Evolutionary conservation across 37 sponge, comb jelly and placozoan species (phyloP).

Genomic region (Amphimedon queenslandica): DNA sequence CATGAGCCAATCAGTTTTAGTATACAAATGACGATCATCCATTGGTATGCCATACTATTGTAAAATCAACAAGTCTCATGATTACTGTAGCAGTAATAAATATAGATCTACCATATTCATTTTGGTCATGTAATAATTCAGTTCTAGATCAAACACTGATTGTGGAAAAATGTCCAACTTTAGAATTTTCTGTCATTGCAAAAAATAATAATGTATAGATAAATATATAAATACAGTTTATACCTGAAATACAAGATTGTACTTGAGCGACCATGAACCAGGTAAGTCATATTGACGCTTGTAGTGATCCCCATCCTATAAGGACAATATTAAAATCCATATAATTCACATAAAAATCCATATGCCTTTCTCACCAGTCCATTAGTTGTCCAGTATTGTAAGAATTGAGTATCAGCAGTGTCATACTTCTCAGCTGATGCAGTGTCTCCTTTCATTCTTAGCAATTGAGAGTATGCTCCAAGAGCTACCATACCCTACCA

Average conservation of each 20-base stretch:
- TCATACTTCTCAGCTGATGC: constrained; percentile 31
- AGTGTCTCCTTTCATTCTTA: constrained; percentile 7
- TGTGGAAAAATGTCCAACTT: constrained; percentile 42
- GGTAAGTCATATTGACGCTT: constrained; percentile 51
- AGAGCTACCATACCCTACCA: constrained; percentile 50
- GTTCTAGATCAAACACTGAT: constrained; percentile 30
- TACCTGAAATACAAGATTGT: constrained; percentile 67
- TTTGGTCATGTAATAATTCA: constrained; percentile 37
- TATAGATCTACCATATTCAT: constrained; percentile 26
- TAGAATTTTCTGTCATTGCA: constrained; percentile 23
- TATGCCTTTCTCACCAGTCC: too few relatives aligned
- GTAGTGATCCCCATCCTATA: constrained; percentile 32
- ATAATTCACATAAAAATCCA: too few relatives aligned
- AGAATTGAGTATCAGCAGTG: constrained; percentile 3
- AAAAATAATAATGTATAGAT: neutral
- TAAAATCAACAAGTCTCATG: neutral
- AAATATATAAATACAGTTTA: neutral
- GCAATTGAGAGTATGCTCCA: constrained; percentile 44
- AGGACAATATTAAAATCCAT: too few relatives aligned
- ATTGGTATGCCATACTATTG: constrained; percentile 61
- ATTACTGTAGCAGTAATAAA: neutral
- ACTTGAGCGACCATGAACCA: constrained; percentile 68
- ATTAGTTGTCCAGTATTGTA: constrained; percentile 45
- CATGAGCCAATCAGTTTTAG: constrained; percentile 80
- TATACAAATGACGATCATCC: constrained; percentile 52